Conservation (phyloP, 1,140 invertebrate species). For the Bradysia coprophila region DNA sequence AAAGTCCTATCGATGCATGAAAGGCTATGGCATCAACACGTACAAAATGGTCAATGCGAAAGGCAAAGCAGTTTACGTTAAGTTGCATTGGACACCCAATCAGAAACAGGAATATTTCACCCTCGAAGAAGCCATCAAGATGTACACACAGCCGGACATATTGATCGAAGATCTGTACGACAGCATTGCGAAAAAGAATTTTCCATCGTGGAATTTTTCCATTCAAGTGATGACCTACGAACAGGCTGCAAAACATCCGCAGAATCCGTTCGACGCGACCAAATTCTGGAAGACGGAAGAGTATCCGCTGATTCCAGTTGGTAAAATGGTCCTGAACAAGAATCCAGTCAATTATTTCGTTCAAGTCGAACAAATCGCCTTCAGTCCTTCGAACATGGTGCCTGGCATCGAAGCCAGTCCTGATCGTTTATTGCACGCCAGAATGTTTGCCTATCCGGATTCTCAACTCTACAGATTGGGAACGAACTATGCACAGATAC, state of each 20-base stretch:
- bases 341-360: conserved; percentile 76
- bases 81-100: conserved; percentile 81
- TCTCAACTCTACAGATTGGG: conserved; percentile 77
- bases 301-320: conserved; percentile 69
- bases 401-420: conserved; percentile 71
- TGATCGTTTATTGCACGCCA: conserved; percentile 78
- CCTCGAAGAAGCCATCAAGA: conserved; percentile 40
- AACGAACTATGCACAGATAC: conserved; percentile 70
- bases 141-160: conserved; percentile 66
- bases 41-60: conserved; percentile 62
- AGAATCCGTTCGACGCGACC: conserved; percentile 72
- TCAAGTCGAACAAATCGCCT: conserved; percentile 78
- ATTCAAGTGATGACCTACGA: conserved; percentile 52
- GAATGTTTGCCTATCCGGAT: conserved; percentile 74
- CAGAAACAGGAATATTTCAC: conserved; percentile 68
- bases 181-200: conserved; percentile 53
- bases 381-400: conserved; percentile 68
- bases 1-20: conserved; percentile 73
- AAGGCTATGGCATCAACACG: conserved; percentile 88
- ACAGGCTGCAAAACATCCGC: too few species aligned
- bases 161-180: conserved; percentile 66
- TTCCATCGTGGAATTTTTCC: conserved; percentile 53
- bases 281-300: conserved; percentile 74
- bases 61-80: conserved; percentile 41
- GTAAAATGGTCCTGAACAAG: conserved; percentile 59